Evolutionary conservation across 2,888 invertebrate genomes (phyloP), one percentile per base, ranked within the genome.

Genomic region (Lissocephala sabroskyi): DNA sequence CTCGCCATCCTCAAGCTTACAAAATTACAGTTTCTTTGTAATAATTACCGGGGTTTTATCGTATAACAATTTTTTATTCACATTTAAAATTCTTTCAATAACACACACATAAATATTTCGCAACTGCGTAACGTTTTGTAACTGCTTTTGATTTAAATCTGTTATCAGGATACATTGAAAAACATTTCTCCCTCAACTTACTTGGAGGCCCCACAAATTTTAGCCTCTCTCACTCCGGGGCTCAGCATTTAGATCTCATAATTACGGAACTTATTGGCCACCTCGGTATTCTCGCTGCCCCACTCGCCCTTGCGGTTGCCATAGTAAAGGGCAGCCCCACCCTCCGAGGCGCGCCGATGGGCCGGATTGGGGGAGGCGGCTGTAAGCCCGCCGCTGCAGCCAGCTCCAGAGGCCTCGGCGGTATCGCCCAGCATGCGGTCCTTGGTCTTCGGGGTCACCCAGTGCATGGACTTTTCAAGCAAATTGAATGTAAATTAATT

Each of bases 381-480:
- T 11, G 88, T 87, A 43, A 91, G 89, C 18, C 88, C 87, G 1
- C 87, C 87, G n/a, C 86, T 87, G 35, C 81, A 80, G 49, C 56
- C 58, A 5, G 74, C 73, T 4, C 75, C 66, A 18, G 76, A 65
- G 9, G 82, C 79, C 9, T 75, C 84, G 18, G 80, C 85, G 1
- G 86, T 82, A 51, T 88, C 89, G 49, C 88, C 87, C 79, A 94
- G 81, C 95, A 95, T 96, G 62, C 95, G 91, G 74, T 95, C 94
- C 85, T 95, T 94, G 65, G 94, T 94, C 84, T 94, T 95, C 30
- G 94, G 93, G 56, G 92, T 92, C 57, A 92, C 90, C 96, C 96
- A 96, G 82, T 96, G 96, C 93, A 96, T 94, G 43, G 95, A 94
- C 91, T 96, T 61, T n/a, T n/a, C n/a, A n/a, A n/a, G n/a, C n/a